Evolutionary conservation across 2,113 vertebrate genomes (phyloP).

Genomic region (Neomonachus schauinslandi): DNA sequence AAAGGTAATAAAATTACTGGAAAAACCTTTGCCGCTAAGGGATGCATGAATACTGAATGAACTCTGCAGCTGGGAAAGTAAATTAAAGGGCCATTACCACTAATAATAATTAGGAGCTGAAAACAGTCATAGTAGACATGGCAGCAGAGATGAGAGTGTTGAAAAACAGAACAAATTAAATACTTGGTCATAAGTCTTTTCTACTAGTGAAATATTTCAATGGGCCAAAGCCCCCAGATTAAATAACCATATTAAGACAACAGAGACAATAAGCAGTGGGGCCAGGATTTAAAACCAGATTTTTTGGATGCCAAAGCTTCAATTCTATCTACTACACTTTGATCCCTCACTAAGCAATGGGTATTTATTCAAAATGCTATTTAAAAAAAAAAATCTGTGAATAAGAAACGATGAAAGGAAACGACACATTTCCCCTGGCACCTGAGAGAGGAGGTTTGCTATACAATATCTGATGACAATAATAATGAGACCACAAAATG

Average conservation of each 20-base stretch:
- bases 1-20: neutral
- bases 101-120: constrained; percentile 42
- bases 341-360: neutral
- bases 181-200: neutral
- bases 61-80: neutral
- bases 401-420: neutral
- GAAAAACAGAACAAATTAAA: constrained; percentile 32
- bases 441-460: neutral
- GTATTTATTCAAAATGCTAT: neutral
- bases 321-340: neutral
- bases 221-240: neutral
- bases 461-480: neutral
- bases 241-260: neutral
- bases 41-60: constrained; percentile 31
- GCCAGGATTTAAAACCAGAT: neutral
- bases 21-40: constrained; percentile 33
- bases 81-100: constrained; percentile 37
- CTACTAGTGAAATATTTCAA: neutral
- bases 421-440: neutral
- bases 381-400: neutral
- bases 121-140: constrained; percentile 30
- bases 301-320: neutral
- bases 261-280: neutral
- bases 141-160: neutral
- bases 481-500: neutral